Evolutionary conservation across 1,140 invertebrate species (phyloP), one percentile per base, ranked within the genome.

Genomic region (Ceratitis capitata): DNA sequence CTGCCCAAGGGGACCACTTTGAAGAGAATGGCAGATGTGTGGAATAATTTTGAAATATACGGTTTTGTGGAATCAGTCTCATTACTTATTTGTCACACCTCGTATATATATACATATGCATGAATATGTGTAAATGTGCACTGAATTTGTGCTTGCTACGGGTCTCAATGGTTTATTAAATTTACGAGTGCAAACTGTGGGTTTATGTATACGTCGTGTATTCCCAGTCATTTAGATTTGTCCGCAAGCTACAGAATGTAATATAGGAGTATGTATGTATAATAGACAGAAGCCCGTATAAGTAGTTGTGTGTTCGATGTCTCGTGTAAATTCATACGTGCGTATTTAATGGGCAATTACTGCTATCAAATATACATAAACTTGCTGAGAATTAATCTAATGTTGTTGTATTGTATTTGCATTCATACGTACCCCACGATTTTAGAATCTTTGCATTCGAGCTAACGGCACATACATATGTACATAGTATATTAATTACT

Each of bases 341-440:
- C 39, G 84, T 51, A 47, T 53, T 85, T 78, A 85, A 85, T 85
- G 69, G 84, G 29, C 84, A 39, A 85, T 85, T 85, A 85, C 58
- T 85, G 84, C 84, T 82, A 85, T 85, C 84, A 85, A 85, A 85
- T 78, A 74, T 69, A 42, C 84, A 85, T 85, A 85, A 78, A 47
- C n/a, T 45, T 45, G 16, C 29, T 61, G n/a, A 32, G 39, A 42
- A 78, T 45, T 78, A 78, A 78, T 78, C 69, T 39, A 39, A 69
- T 39, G n/a, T n/a, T n/a, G 51, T 14, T n/a, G 51, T 23, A 35
- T 32, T 19, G 64, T 74, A 23, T 35, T n/a, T n/a, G n/a, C n/a
- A n/a, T n/a, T n/a, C n/a, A n/a, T n/a, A n/a, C n/a, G n/a, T n/a
- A n/a, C n/a, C n/a, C n/a, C n/a, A n/a, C n/a, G n/a, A n/a, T n/a